Conservation (phyloP, 1,140 invertebrate species). For the Euwallacea similis region DNA sequence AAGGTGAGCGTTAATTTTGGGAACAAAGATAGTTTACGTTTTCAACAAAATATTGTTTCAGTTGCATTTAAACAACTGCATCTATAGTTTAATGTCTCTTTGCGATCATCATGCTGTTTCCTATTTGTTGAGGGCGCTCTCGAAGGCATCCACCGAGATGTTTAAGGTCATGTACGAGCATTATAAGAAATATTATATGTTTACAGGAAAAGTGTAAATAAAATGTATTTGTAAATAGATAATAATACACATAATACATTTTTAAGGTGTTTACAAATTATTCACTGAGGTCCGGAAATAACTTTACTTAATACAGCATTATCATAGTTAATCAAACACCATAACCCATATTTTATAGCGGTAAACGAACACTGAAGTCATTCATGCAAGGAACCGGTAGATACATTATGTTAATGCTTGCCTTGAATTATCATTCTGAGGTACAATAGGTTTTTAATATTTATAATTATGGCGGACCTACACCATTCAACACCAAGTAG, state of each 20-base stretch:
- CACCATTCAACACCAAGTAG: too few species aligned
- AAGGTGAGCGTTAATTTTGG: conserved; percentile 41
- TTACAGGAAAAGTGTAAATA: conserved; percentile 51
- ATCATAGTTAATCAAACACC: too few species aligned
- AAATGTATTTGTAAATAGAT: neutral
- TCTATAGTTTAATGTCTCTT: conserved; percentile 45
- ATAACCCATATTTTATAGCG: too few species aligned
- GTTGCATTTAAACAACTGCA: conserved; percentile 49
- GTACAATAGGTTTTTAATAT: too few species aligned
- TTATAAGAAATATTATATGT: conserved; percentile 52
- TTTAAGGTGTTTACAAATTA: neutral
- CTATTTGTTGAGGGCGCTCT: conserved; percentile 46
- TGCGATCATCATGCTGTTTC: conserved; percentile 49
- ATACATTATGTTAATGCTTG: too few species aligned
- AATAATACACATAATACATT: neutral
- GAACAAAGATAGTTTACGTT: conserved; percentile 12
- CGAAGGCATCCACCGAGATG: conserved; percentile 49
- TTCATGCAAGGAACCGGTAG: too few species aligned
- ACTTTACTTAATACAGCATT: too few species aligned
- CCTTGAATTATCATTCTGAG: too few species aligned
- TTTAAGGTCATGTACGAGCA: conserved; percentile 49
- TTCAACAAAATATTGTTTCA: conserved; percentile 36
- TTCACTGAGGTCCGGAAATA: too few species aligned
- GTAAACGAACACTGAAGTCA: too few species aligned
- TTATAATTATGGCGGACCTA: too few species aligned